phyloP scores from a whole-genome alignment of 2,113 vertebrate species.

The Phasianus colchicus region DNA sequence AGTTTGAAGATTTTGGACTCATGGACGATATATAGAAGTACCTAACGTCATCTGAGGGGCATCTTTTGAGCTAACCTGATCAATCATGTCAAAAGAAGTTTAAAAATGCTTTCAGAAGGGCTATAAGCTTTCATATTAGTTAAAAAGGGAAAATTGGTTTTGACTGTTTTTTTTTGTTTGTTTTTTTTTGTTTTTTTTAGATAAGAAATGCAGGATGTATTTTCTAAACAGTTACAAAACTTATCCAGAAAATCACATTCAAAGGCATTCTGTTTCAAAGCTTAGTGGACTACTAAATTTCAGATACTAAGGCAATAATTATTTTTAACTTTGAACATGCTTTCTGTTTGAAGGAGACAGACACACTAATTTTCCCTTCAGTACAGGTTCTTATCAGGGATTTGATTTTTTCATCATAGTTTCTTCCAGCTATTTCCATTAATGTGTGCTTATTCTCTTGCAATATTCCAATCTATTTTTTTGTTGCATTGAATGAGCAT shows the following conservation, averaged over 20 bases:
- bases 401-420: background rate
- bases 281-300: background rate
- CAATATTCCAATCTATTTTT: background rate
- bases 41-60: background rate
- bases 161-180: background rate
- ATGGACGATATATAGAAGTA: background rate
- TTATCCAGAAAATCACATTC: background rate
- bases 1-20: background rate
- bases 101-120: background rate
- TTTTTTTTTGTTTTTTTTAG: background rate
- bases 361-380: background rate
- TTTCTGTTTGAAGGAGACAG: background rate
- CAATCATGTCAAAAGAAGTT: background rate
- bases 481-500: background rate
- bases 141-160: background rate
- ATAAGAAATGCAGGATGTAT: background rate
- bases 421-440: background rate
- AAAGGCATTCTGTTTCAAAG: background rate
- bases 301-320: background rate
- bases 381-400: background rate
- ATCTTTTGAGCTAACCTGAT: background rate
- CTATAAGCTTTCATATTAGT: background rate
- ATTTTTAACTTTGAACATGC: background rate
- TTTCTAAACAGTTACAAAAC: background rate
- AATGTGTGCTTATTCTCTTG: background rate